These are phyloP conservation scores for Amblyopsis rosae DNA, from an alignment of 2,113 vertebrate genomes.

Conservation along the genomic window DNA sequence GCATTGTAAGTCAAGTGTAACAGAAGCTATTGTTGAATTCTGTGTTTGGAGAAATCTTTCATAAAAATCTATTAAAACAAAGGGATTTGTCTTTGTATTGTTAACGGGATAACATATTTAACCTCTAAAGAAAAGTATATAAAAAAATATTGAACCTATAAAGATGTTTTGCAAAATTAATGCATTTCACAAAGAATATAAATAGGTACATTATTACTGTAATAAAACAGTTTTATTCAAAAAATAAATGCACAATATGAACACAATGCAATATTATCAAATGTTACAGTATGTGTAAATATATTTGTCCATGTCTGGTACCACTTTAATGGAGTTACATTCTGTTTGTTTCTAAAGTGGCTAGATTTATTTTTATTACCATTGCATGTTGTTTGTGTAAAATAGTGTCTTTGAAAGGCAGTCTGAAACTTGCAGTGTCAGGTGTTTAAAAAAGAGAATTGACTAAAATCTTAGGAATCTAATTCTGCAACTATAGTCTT, in stretches of 20 bases:
- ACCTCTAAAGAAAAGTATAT: neutral
- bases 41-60: too few relatives aligned
- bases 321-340: neutral
- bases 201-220: neutral
- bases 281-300: neutral
- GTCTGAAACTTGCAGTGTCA: conserved; percentile 1
- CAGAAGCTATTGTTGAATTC: too few relatives aligned
- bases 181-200: too few relatives aligned
- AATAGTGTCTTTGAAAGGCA: neutral
- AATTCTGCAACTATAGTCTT: conserved; percentile 31
- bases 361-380: neutral
- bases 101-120: conserved; percentile 37
- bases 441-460: neutral
- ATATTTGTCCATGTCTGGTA: conserved; percentile 28
- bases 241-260: conserved; percentile 24
- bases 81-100: conserved; percentile 3
- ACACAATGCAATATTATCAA: conserved; percentile 25
- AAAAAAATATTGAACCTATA: too few relatives aligned
- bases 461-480: conserved; percentile 3
- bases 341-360: neutral
- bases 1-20: too few relatives aligned
- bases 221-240: conserved; percentile 21
- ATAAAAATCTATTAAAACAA: conserved; percentile 5
- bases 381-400: neutral
- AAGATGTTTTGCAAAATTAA: too few relatives aligned